These are phyloP conservation scores for Micrasema longulum DNA, from an alignment of 1,140 invertebrate species.

Conservation along the genomic window DNA sequence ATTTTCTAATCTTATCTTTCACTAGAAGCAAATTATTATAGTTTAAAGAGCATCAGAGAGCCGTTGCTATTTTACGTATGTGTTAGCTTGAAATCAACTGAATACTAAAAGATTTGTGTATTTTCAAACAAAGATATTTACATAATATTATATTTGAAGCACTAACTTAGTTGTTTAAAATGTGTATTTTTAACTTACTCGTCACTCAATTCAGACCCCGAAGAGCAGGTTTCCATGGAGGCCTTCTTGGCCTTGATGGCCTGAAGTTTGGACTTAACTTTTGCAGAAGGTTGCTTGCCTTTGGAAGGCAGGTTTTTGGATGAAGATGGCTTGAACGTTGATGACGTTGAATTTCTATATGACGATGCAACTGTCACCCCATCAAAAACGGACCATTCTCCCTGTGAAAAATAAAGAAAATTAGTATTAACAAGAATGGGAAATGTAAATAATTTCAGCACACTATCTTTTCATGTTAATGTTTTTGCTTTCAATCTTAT, in stretches of 20 bases:
- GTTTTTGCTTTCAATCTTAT: too few species aligned
- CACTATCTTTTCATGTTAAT: too few species aligned
- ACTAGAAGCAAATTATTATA: too few species aligned
- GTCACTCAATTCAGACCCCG: constrained; percentile 51
- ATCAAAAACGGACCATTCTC: constrained; percentile 53
- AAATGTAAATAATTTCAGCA: too few species aligned
- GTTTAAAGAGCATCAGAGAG: too few species aligned
- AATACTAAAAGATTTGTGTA: too few species aligned
- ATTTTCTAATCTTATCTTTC: too few species aligned
- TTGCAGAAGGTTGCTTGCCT: constrained; percentile 47
- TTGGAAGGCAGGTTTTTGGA: constrained; percentile 30
- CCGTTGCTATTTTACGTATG: too few species aligned
- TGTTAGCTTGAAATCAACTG: too few species aligned
- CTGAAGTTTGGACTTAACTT: constrained; percentile 48
- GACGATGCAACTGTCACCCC: constrained; percentile 36
- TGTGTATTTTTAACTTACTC: constrained; percentile 45
- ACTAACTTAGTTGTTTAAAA: too few species aligned
- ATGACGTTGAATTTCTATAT: constrained; percentile 19
- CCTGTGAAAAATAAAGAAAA: constrained; percentile 40
- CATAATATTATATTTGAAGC: too few species aligned
- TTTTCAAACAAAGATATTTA: too few species aligned
- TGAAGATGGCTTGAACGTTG: constrained; percentile 18
- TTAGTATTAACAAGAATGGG: not conserved
- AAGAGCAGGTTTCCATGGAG: constrained; percentile 48
- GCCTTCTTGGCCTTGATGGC: constrained; percentile 53